Evolutionary conservation across 2,888 invertebrate genomes (phyloP).

Genomic region (Agapostemon virescens): DNA sequence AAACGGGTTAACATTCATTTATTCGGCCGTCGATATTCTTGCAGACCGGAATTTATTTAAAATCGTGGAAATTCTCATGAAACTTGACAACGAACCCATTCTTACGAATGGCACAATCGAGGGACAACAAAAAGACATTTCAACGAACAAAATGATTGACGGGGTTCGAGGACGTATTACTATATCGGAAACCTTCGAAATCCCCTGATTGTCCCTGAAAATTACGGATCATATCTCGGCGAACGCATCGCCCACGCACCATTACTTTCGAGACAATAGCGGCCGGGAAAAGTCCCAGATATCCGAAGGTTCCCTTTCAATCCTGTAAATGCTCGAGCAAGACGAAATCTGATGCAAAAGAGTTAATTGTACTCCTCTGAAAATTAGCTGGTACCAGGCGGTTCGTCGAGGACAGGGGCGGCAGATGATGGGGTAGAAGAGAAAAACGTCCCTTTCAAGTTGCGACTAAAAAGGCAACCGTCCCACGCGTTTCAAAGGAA

Average conservation of each 20-base stretch:
- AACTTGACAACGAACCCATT: not conserved
- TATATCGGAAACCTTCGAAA: not conserved
- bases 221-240: not conserved
- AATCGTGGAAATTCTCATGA: not conserved
- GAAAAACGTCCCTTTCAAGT: slow-evolving; percentile 6
- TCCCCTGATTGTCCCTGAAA: not conserved
- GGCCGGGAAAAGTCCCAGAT: not conserved
- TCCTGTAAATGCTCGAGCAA: not conserved
- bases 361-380: slow-evolving; percentile 31
- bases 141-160: not conserved
- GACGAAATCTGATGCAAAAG: slow-evolving; percentile 22
- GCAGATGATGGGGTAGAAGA: not conserved
- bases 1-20: too few relatives aligned
- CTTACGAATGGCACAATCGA: not conserved
- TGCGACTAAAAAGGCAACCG: not conserved
- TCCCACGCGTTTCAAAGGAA: slow-evolving; percentile 30
- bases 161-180: not conserved
- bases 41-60: not conserved
- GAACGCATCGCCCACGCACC: not conserved
- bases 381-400: slow-evolving; percentile 25
- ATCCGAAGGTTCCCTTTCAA: slow-evolving; percentile 15
- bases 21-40: not conserved
- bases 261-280: not conserved
- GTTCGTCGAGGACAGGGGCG: not conserved
- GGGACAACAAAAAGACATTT: not conserved